Percentiles rank a stretch among this genome's conserved stretches.
phyloP scores from a whole-genome alignment of 2,888 invertebrate genomes.

The Zygothrica quintamaculata region DNA sequence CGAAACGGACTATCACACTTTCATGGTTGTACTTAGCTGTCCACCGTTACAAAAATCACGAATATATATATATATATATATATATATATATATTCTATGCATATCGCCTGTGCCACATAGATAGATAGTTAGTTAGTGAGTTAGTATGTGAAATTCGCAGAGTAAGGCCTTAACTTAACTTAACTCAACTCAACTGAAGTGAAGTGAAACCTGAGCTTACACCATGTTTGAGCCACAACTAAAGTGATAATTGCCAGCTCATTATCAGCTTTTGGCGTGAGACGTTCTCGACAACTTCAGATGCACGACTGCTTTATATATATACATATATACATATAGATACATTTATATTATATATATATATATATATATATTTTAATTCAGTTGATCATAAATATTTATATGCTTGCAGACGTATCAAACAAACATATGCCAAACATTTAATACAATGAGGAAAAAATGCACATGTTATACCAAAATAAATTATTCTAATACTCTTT shows the following conservation, averaged over 20 bases:
- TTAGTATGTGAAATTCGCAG: slow-evolving; percentile 54
- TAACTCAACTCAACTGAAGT: no score
- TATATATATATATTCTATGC: slow-evolving; percentile 46
- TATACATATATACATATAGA: slow-evolving; percentile 20
- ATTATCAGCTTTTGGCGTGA: slow-evolving; percentile 77
- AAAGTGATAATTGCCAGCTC: slow-evolving; percentile 74
- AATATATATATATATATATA: slow-evolving; percentile 30
- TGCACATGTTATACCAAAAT: slow-evolving; percentile 13
- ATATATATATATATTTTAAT: slow-evolving; percentile 6
- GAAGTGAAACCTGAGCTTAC: slow-evolving; percentile 61
- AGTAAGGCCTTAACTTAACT: no score
- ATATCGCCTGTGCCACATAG: slow-evolving; percentile 42
- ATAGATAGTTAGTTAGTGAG: slow-evolving; percentile 12
- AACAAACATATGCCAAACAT: slow-evolving; percentile 8
- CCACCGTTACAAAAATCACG: slow-evolving; percentile 57
- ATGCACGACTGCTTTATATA: slow-evolving; percentile 39
- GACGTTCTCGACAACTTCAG: slow-evolving; percentile 35
- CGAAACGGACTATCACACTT: slow-evolving; percentile 67
- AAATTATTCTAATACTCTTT: slow-evolving; percentile 13
- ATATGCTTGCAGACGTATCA: slow-evolving; percentile 15
- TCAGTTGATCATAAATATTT: neutral
- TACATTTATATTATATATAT: slow-evolving; percentile 4
- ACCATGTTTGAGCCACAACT: slow-evolving; percentile 54
- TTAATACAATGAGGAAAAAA: slow-evolving; percentile 24
- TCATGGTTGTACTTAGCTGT: slow-evolving; percentile 55